Evolutionary conservation across 1,140 invertebrate genomes (phyloP), one percentile per base, ranked within the genome.

Genomic region (Drosophila pseudoobscura): DNA sequence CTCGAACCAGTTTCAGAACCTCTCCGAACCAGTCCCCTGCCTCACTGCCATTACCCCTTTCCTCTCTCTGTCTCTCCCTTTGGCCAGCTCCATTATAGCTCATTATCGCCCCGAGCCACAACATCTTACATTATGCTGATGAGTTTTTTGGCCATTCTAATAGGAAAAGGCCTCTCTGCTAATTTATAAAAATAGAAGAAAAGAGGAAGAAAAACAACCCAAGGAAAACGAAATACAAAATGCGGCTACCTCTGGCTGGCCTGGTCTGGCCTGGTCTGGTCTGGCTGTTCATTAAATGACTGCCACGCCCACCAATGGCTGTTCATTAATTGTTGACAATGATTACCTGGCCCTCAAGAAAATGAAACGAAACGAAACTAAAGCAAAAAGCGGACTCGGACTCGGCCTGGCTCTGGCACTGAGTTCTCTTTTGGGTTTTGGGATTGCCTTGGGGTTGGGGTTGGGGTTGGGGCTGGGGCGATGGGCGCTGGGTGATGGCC

Each of bases 51-150:
- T 13, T 39, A 13, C 35, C 35, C 11, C 58, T 55, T 45, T 47
- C 35, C 17, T 17, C 31, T 6, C 31, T 45, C 62, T 5, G 3
- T 0, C 24, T 3, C 24, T 15, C 15, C 15, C 43, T 41, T 53
- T 50, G 50, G 39, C 66, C 80, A 65, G 75, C 82, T 80, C 89
- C 89, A 91, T 91, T 91, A 91, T 91, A 83, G 87, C 89, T 91
- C 89, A 91, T 91, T 91, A 91, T 91, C 85, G 85, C 89, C 79
- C 76, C 80, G 58, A 91, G 89, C 82, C 66, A 69, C 66, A 89
- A 70, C 79, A 58, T 77, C 90, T 90, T 78, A 89, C 87, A 91
- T 91, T 91, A 91, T 91, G 89, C 76, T 91, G 89, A 91, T 91
- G 89, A 80, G 82, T 73, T 90, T 87, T 78, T 65, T 74, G 73